A percentile compares a stretch with the other conserved stretches of the same genome.
These are phyloP conservation scores for Caradrina kadenii DNA, from an alignment of 2,888 invertebrate species.

Conservation along the genomic window DNA sequence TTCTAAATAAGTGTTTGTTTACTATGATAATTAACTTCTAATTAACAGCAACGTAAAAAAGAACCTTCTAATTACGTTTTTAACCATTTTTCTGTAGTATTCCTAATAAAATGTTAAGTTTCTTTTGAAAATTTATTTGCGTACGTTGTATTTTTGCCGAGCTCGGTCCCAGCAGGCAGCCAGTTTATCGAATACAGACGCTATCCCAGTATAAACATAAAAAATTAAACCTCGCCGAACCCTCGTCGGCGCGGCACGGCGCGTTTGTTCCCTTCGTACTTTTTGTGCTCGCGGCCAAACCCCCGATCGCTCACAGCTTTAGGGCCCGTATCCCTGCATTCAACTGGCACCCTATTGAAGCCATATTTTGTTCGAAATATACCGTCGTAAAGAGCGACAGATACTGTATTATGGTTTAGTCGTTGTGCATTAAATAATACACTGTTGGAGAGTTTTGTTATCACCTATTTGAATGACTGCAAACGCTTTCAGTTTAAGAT, in stretches of 20 bases:
- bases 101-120: conserved; percentile 1
- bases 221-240: conserved; percentile 80
- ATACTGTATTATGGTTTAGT: conserved; percentile 67
- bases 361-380: conserved; percentile 73
- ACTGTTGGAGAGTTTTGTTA: conserved; percentile 64
- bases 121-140: conserved; percentile 36
- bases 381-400: conserved; percentile 64
- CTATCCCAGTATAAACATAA: conserved; percentile 71
- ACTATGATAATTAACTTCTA: conserved; percentile 11
- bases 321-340: conserved; percentile 74
- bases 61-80: neutral
- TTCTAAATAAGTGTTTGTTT: conserved; percentile 20
- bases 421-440: conserved; percentile 67
- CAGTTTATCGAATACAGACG: conserved; percentile 64
- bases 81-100: neutral
- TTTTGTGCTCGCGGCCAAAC: conserved; percentile 76
- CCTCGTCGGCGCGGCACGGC: conserved; percentile 63
- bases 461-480: conserved; percentile 62
- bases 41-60: conserved; percentile 6
- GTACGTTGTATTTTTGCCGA: conserved; percentile 57
- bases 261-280: conserved; percentile 78
- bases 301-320: conserved; percentile 71
- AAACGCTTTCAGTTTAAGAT: conserved; percentile 45
- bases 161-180: conserved; percentile 66
- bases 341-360: conserved; percentile 78